Percentiles rank a stretch among this genome's conserved stretches.
Conservation (phyloP, 2,113 vertebrate genomes). For the Percopsis transmontana region DNA sequence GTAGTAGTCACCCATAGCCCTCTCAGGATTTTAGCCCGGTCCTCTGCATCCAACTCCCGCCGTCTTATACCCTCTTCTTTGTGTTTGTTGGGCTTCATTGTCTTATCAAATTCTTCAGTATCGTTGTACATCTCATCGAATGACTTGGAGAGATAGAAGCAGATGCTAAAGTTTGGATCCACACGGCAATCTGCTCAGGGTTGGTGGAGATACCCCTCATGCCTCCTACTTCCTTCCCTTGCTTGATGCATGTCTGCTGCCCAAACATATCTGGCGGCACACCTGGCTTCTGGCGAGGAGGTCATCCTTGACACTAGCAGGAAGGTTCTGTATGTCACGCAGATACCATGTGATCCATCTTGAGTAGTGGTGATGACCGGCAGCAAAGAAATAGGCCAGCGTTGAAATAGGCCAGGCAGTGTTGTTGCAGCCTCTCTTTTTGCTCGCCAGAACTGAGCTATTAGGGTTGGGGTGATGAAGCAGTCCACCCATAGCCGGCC, state of each 20-base stretch:
- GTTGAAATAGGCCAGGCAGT: not conserved
- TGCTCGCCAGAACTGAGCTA: no score
- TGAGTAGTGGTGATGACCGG: constrained; percentile 3
- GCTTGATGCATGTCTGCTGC: not conserved
- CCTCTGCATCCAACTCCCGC: not conserved
- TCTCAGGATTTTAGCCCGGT: constrained; percentile 5
- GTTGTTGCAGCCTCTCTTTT: no score
- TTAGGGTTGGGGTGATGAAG: no score
- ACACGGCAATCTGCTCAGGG: constrained; percentile 10
- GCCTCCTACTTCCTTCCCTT: constrained; percentile 5
- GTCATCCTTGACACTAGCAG: constrained; percentile 1
- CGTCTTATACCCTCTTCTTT: not conserved
- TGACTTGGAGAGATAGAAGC: constrained; percentile 5
- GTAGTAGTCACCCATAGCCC: not conserved
- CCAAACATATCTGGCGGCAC: constrained; percentile 11
- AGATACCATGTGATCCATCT: constrained; percentile 9
- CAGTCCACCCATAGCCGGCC: not conserved
- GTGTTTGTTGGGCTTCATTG: not conserved
- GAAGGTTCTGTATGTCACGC: constrained; percentile 1
- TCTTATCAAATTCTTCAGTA: not conserved
- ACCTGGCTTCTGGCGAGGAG: constrained; percentile 3
- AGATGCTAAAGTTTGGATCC: constrained; percentile 13
- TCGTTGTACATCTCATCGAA: constrained; percentile 1
- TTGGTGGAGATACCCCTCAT: no score
- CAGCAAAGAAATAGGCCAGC: not conserved